These are phyloP conservation scores for Hypercompe scribonia DNA, from an alignment of 2,888 invertebrate genomes.

Conservation along the genomic window DNA sequence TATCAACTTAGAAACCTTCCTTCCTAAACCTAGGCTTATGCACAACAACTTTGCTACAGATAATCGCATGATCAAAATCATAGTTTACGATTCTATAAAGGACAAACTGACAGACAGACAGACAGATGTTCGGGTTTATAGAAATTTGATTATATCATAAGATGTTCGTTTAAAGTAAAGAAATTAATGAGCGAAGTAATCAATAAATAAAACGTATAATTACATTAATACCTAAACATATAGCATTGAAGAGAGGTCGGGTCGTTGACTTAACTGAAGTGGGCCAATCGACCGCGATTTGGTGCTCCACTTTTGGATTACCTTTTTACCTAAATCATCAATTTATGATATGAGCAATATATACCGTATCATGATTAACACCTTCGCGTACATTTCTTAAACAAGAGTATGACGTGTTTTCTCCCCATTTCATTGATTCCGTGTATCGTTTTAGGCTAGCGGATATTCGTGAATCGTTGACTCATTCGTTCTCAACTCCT, in stretches of 20 bases:
- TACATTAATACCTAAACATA: not conserved
- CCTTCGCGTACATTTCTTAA: constrained; percentile 22
- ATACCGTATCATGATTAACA: constrained; percentile 11
- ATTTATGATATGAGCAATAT: constrained; percentile 22
- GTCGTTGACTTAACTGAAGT: not conserved
- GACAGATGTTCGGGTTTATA: too few relatives aligned
- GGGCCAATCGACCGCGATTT: not conserved
- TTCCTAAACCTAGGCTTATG: too few relatives aligned
- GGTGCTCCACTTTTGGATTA: not conserved
- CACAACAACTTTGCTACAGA: too few relatives aligned
- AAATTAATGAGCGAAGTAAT: not conserved
- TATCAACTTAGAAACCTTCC: too few relatives aligned
- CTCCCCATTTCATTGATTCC: constrained; percentile 37
- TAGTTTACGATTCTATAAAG: too few relatives aligned
- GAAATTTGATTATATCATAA: too few relatives aligned
- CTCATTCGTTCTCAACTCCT: constrained; percentile 20
- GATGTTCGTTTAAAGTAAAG: too few relatives aligned
- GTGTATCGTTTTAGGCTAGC: constrained; percentile 28
- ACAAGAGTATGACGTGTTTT: constrained; percentile 39
- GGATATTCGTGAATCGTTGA: constrained; percentile 46
- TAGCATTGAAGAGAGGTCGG: not conserved
- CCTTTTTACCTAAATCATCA: not conserved
- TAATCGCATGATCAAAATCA: too few relatives aligned
- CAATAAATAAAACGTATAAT: not conserved
- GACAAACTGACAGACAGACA: too few relatives aligned